These are phyloP conservation scores for Thomomys bottae DNA, from an alignment of 2,113 vertebrate species.

Conservation along the genomic window DNA sequence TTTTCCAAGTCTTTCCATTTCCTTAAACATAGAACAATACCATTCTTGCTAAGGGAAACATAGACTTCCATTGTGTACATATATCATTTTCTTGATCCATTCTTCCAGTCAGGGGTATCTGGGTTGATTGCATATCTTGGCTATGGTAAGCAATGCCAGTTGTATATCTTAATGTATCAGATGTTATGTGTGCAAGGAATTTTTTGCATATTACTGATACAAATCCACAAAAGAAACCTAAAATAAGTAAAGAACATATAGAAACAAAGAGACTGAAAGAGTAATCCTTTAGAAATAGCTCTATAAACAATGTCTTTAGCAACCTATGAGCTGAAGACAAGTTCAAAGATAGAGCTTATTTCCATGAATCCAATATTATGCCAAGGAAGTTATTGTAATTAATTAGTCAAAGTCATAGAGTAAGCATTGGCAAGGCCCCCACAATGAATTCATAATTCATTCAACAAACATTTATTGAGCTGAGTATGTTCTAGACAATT, in stretches of 20 bases:
- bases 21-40: too few relatives aligned
- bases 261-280: slow-evolving; percentile 10
- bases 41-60: too few relatives aligned
- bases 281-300: not conserved
- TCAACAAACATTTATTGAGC: not conserved
- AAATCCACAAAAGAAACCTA: slow-evolving; percentile 28
- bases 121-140: too few relatives aligned
- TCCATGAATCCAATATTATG: slow-evolving; percentile 9
- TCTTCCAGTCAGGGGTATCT: too few relatives aligned
- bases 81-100: too few relatives aligned
- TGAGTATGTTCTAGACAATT: not conserved
- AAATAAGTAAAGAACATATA: not conserved
- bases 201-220: not conserved
- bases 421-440: not conserved
- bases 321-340: not conserved
- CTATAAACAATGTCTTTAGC: not conserved
- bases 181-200: not conserved
- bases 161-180: not conserved
- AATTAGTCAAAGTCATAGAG: not conserved
- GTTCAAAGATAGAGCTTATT: not conserved
- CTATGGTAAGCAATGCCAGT: not conserved
- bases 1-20: too few relatives aligned
- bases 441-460: slow-evolving; percentile 5
- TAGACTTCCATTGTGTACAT: too few relatives aligned
- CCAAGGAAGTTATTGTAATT: slow-evolving; percentile 25